Evolutionary conservation across 2,113 vertebrate species (phyloP).

Genomic region (Microtus oregoni): DNA sequence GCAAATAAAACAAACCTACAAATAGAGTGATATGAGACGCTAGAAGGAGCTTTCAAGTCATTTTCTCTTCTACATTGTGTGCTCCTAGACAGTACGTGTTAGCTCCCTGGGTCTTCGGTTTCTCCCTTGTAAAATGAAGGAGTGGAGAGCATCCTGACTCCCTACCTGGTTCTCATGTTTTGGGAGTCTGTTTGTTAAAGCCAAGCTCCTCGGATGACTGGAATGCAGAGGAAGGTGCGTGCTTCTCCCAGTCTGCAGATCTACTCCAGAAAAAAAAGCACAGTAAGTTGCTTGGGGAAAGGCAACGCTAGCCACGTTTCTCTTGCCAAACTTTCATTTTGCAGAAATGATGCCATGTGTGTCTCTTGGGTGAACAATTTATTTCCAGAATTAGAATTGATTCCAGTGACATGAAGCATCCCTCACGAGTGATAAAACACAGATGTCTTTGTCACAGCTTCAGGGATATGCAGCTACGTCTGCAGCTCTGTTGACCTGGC

Average conservation of each 20-base stretch:
- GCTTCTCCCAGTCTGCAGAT: not conserved
- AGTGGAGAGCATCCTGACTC: not conserved
- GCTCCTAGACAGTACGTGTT: not conserved
- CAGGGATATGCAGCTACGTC: conserved; percentile 1
- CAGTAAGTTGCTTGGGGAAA: not conserved
- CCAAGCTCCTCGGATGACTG: not conserved
- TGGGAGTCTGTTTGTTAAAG: not conserved
- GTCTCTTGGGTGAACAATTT: conserved; percentile 28
- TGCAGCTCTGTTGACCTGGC: conserved; percentile 4
- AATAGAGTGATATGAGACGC: not conserved
- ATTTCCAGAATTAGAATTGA: conserved; percentile 60
- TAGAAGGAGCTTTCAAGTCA: not conserved
- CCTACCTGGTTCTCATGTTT: too few relatives aligned
- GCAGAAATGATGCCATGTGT: not conserved
- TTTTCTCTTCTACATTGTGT: not conserved
- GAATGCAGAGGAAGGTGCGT: not conserved
- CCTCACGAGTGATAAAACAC: conserved; percentile 53
- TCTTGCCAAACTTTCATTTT: not conserved
- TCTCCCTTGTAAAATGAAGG: conserved; percentile 17
- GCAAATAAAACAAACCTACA: not conserved
- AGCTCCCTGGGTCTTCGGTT: not conserved
- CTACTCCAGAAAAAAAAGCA: not conserved
- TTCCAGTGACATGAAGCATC: conserved; percentile 47
- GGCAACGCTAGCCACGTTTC: not conserved
- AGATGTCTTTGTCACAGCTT: conserved; percentile 13